Evolutionary conservation across 1,140 invertebrate genomes (phyloP), one percentile per base, ranked within the genome.

Genomic region (Cydia pomonella): DNA sequence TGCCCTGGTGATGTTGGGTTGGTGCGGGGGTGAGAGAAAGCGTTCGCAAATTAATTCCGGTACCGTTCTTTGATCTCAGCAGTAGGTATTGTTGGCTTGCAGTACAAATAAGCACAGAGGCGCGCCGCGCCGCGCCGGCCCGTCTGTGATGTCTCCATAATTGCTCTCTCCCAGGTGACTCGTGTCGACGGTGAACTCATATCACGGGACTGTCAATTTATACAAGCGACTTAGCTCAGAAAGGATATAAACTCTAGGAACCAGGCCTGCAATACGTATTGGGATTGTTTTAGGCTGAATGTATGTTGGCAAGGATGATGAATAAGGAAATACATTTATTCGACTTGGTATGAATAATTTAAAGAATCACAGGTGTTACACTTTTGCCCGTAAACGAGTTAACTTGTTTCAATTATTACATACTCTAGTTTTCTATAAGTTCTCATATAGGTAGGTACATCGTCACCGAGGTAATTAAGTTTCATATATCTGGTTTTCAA

Each of bases 11-110:
- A 64, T 73, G 21, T 72, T 69, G 76, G 75, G 75, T 78, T 63
- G 73, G 73, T 75, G 78, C 76, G 71, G 74, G 74, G 81, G 77
- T 76, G 79, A 79, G 76, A 82, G 81, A 85, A 84, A 81, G 82
- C 82, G 79, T 79, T 84, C 79, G 80, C 81, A 85, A 87, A 87
- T 87, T 87, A 87, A 87, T 87, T 87, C 85, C 83, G 79, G 82
- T 79, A 81, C 63, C 73, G 73, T 76, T 82, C 80, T 87, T 87
- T 87, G 85, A 87, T 87, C 72, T 27, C n/a, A 53, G 53, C 77
- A 71, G 75, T 50, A 50, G 47, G 47, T 66, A 75, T 79, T 77
- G 75, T 81, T 44, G 75, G 73, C 73, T 75, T 72, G 73, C 74
- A 72, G 79, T 81, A 82, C 80, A 84, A 84, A 84, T 84, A 84